These are phyloP conservation scores for Ectemnius cavifrons DNA, from an alignment of 2,888 invertebrate genomes.

Conservation along the genomic window DNA sequence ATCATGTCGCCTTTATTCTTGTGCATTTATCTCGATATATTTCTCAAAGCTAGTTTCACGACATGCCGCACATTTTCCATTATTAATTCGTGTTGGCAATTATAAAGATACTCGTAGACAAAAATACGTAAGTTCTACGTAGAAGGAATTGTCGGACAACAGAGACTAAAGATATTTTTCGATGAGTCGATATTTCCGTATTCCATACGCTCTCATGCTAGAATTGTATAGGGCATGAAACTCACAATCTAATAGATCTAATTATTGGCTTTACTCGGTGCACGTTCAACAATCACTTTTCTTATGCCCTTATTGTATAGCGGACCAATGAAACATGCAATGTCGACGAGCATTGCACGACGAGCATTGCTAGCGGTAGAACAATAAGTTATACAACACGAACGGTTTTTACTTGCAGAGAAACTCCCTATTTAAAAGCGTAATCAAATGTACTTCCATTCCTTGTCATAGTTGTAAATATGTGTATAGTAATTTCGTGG, in stretches of 20 bases:
- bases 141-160: conserved; percentile 5
- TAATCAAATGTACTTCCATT: conserved; percentile 8
- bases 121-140: neutral
- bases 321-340: conserved; percentile 53
- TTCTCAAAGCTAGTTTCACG: conserved; percentile 12
- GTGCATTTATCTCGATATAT: conserved; percentile 6
- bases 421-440: conserved; percentile 26
- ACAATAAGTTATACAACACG: conserved; percentile 33
- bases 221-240: conserved; percentile 29
- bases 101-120: conserved; percentile 1
- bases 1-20: neutral
- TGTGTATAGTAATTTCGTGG: conserved; percentile 9
- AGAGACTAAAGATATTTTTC: conserved; percentile 37
- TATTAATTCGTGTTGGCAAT: neutral
- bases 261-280: neutral
- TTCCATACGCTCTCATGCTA: conserved; percentile 12
- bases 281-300: conserved; percentile 19
- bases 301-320: conserved; percentile 38
- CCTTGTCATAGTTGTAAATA: conserved; percentile 37
- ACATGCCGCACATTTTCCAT: neutral
- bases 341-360: conserved; percentile 20
- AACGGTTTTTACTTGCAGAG: conserved; percentile 48
- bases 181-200: conserved; percentile 13
- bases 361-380: conserved; percentile 20
- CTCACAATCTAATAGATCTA: neutral